These are phyloP conservation scores for Brachymystax lenok DNA, from an alignment of 2,797 vertebrate species.

Conservation along the genomic window DNA sequence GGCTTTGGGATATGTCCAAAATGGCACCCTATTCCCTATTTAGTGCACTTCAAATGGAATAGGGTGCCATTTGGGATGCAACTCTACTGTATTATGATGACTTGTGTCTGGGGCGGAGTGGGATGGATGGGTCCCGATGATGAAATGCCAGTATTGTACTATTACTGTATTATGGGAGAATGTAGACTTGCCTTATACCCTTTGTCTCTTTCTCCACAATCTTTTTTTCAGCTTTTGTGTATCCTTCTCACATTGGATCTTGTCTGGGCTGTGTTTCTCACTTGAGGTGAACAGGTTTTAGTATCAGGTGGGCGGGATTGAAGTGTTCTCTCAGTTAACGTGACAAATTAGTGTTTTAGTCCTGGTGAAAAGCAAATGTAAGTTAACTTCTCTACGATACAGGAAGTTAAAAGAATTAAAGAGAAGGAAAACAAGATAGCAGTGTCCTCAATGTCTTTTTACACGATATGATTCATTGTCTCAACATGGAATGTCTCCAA, in stretches of 20 bases:
- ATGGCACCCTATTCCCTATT: not conserved
- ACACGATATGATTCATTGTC: not conserved
- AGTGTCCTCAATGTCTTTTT: not conserved
- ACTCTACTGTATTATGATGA: slow-evolving; percentile 1
- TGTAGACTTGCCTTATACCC: slow-evolving; percentile 83
- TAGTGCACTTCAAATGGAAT: not conserved
- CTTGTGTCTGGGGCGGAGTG: not conserved
- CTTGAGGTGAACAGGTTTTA: slow-evolving; percentile 1
- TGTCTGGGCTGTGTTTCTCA: slow-evolving; percentile 1
- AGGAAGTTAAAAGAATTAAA: not conserved
- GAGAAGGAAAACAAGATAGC: slow-evolving; percentile 7
- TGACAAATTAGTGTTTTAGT: slow-evolving; percentile 30
- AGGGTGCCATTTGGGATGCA: not conserved
- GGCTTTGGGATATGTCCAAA: slow-evolving; percentile 2
- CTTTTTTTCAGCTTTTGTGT: slow-evolving; percentile 3
- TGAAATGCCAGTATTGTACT: slow-evolving; percentile 37
- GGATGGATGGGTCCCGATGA: slow-evolving; percentile 6
- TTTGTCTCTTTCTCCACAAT: slow-evolving; percentile 62
- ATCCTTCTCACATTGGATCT: not conserved
- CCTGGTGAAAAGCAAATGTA: slow-evolving; percentile 15
- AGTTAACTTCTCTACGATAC: slow-evolving; percentile 14
- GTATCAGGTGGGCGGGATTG: slow-evolving; percentile 5
- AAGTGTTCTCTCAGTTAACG: not conserved
- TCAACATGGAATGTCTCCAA: not conserved
- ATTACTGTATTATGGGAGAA: slow-evolving; percentile 41